Evolutionary conservation across 2,113 vertebrate genomes (phyloP), one percentile per base, ranked within the genome.

Genomic region (Leptodactylus fuscus): DNA sequence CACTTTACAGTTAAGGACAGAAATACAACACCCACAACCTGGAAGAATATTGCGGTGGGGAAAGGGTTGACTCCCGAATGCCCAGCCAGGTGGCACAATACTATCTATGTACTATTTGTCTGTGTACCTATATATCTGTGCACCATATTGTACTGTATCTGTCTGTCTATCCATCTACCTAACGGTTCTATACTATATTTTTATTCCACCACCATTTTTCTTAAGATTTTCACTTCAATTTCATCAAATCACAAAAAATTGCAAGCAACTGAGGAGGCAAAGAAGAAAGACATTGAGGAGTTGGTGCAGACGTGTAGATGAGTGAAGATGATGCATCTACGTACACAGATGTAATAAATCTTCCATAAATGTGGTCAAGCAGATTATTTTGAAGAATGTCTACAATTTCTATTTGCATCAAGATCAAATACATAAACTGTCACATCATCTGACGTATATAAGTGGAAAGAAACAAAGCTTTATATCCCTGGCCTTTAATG

Each of bases 331-430:
- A 27, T 58, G 76, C 32, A 41, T 80, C 51, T 41, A 24, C 16
- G 36, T 38, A 55, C 53, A 24, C 1, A 41, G 53, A 60, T 51
- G 53, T 41, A 58, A 79, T 79, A 58, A 79, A 79, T 79, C 51
- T 58, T 79, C 36, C 9, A 15, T 38, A 55, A 32, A 32, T 75
- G 75, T 55, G 75, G 20, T 44, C 49, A 12, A 36, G 22, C 11
- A 78, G 76, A 79, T 79, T 79, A 58, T 79, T 58, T 24, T 79
- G 76, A 79, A 58, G n/a, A 38, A 79, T 79, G 9, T 79, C 76
- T 38, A 11, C 34, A 79, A 22, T n/a, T 36, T 78, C 34, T 58
- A 38, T 79, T 79, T 58, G 51, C 76, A 79, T 79, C 51, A 55
- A 55, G 49, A 78, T 55, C 49, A 60, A 58, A 79, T 41, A 58